Percentiles rank a stretch among this genome's conserved stretches.
These are phyloP conservation scores for Nymphalis c-album DNA, from an alignment of 2,888 invertebrate genomes.

Conservation along the genomic window DNA sequence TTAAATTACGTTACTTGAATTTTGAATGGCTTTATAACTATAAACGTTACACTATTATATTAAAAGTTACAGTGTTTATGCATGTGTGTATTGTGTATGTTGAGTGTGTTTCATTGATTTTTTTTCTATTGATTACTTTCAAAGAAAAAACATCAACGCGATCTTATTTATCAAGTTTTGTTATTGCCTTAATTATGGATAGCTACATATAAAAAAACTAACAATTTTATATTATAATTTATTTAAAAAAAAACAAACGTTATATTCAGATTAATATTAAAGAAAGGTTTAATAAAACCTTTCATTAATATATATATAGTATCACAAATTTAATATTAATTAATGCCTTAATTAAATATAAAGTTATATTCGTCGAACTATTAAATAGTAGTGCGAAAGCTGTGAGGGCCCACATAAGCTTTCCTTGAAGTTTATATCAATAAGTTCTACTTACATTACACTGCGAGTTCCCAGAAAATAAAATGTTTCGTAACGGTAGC, in stretches of 20 bases:
- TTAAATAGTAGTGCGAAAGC: too few species aligned
- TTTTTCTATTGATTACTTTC: conserved; percentile 31
- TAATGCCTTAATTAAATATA: too few species aligned
- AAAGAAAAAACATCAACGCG: conserved; percentile 52
- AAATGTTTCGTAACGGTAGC: not conserved
- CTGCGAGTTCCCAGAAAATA: conserved; percentile 1
- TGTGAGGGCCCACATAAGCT: too few species aligned
- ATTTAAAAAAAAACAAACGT: too few species aligned
- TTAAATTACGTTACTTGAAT: conserved; percentile 31
- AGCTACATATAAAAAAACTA: too few species aligned
- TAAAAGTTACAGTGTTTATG: conserved; percentile 22
- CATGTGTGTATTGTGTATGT: conserved; percentile 13
- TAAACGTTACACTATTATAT: conserved; percentile 15
- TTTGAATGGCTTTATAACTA: conserved; percentile 21
- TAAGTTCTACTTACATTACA: not conserved
- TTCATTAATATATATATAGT: too few species aligned
- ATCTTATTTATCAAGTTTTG: conserved; percentile 14
- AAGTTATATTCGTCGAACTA: too few species aligned
- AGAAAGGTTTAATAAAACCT: too few species aligned
- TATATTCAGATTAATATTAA: too few species aligned
- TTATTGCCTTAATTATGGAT: too few species aligned
- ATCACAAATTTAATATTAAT: too few species aligned
- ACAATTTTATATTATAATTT: too few species aligned
- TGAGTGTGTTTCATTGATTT: conserved; percentile 10
- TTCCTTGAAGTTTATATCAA: not conserved